These are phyloP conservation scores for Oligia strigilis DNA, from an alignment of 2,888 invertebrate genomes.

Conservation along the genomic window DNA sequence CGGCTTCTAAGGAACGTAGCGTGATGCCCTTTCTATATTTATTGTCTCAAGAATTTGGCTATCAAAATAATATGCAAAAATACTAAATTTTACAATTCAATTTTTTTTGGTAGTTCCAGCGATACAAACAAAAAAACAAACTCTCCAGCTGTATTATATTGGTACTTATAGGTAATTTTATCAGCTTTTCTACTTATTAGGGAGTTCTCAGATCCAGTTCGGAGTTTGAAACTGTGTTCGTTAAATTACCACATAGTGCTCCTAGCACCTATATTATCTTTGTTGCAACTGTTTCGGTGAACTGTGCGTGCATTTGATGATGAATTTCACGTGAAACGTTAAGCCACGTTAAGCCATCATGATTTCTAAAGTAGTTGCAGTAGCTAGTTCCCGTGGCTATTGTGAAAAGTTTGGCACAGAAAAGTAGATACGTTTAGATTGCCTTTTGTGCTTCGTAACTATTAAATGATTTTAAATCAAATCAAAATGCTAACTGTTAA, in stretches of 20 bases:
- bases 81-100: not conserved
- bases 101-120: not conserved
- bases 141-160: not conserved
- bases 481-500: not conserved
- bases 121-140: not conserved
- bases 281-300: not conserved
- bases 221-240: slow-evolving; percentile 8
- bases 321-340: not conserved
- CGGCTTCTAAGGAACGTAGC: not conserved
- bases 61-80: not conserved
- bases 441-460: not conserved
- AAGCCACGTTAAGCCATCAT: too few species aligned
- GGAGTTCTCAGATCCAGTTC: too few species aligned
- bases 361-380: not conserved
- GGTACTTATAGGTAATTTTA: not conserved
- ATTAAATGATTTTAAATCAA: not conserved
- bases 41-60: not conserved
- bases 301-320: not conserved
- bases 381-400: not conserved
- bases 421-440: not conserved
- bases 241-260: not conserved
- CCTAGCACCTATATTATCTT: not conserved
- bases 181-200: not conserved
- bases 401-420: not conserved
- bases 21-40: not conserved